Conservation (phyloP, 1,140 invertebrate species). For the Sinonovacula constricta region DNA sequence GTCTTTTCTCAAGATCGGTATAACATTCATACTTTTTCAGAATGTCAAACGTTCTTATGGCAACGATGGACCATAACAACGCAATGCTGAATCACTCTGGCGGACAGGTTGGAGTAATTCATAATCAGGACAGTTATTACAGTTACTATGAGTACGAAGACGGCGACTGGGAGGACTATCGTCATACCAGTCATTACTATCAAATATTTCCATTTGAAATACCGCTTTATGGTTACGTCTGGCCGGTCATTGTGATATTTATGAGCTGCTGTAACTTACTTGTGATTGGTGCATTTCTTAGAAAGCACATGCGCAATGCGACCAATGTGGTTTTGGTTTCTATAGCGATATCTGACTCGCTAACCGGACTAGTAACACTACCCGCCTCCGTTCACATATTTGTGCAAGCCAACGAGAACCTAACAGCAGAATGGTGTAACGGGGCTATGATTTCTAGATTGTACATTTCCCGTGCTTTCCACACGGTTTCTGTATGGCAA, state of each 20-base stretch:
- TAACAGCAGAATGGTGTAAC: conserved; percentile 36
- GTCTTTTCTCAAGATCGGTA: too few species aligned
- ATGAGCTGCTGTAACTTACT: conserved; percentile 12
- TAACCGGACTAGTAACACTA: conserved; percentile 34
- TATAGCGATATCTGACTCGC: conserved; percentile 40
- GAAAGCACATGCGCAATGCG: conserved; percentile 36
- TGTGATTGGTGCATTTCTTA: conserved; percentile 30
- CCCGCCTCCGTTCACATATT: conserved; percentile 37
- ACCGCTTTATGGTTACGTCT: conserved; percentile 28
- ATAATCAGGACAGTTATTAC: too few species aligned
- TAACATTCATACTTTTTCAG: too few species aligned
- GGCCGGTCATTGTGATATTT: conserved; percentile 22
- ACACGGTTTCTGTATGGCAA: conserved; percentile 39
- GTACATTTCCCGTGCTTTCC: conserved; percentile 46
- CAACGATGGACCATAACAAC: too few species aligned
- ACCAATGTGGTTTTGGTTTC: conserved; percentile 35
- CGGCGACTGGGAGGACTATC: neutral
- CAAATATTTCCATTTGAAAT: conserved; percentile 32
- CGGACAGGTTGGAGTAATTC: too few species aligned
- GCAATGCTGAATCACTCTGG: too few species aligned
- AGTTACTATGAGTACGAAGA: neutral
- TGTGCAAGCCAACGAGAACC: neutral
- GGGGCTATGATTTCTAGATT: conserved; percentile 19
- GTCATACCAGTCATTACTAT: conserved; percentile 14
- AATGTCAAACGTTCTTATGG: too few species aligned